Evolutionary conservation across 2,113 vertebrate species (phyloP).

Genomic region (Rhinichthys klamathensis): DNA sequence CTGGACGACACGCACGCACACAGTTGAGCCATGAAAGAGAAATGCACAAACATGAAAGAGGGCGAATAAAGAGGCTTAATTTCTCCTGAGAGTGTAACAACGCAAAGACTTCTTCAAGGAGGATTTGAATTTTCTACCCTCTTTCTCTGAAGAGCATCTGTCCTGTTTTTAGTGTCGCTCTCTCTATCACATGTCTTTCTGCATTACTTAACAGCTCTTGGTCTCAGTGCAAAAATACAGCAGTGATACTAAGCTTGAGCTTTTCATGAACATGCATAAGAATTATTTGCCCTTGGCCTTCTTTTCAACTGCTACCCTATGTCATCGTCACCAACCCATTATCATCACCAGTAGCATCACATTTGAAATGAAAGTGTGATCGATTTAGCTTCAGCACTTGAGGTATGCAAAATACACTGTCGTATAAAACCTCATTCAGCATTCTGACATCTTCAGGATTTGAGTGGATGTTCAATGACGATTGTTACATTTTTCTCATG

Average conservation of each 20-base stretch:
- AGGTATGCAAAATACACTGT: neutral
- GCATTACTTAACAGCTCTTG: slow-evolving; percentile 2
- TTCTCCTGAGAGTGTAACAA: slow-evolving; percentile 37
- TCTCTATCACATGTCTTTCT: neutral
- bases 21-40: slow-evolving; percentile 14
- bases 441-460: neutral
- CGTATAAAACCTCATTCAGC: neutral
- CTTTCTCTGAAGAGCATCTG: neutral
- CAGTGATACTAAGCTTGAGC: neutral
- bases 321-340: neutral
- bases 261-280: slow-evolving; percentile 3
- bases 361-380: slow-evolving; percentile 8
- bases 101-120: slow-evolving; percentile 19
- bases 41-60: slow-evolving; percentile 39
- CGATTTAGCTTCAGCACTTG: neutral
- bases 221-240: slow-evolving; percentile 13
- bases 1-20: neutral
- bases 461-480: neutral
- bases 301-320: neutral
- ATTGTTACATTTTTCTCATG: neutral
- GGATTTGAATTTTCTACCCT: slow-evolving; percentile 19
- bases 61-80: slow-evolving; percentile 42
- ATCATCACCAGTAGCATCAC: neutral
- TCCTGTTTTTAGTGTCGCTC: slow-evolving; percentile 21
- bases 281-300: neutral